Conservation (phyloP, 2,113 vertebrate species). For the Mesocricetus auratus region DNA sequence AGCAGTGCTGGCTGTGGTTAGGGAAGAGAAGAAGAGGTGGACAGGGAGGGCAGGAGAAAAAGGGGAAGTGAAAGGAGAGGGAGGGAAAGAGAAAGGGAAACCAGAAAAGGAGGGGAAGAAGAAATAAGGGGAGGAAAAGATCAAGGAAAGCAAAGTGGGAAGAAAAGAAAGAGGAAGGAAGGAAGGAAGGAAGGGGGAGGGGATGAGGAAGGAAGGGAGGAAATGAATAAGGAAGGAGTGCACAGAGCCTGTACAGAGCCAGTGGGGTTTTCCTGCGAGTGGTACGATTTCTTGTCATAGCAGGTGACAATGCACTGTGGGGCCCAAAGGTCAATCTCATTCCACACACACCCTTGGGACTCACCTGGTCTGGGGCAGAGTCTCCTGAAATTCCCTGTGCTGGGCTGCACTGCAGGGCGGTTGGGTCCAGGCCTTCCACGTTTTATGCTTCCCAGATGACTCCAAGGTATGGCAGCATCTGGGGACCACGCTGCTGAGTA, state of each 20-base stretch:
- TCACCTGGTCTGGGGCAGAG: too few relatives aligned
- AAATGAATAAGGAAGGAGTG: background rate
- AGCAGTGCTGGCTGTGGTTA: background rate
- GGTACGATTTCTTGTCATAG: background rate
- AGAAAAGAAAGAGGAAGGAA: too few relatives aligned
- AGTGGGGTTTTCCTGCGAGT: background rate
- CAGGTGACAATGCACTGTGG: background rate
- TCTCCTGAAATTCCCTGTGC: background rate
- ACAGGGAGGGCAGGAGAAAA: too few relatives aligned
- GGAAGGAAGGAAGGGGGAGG: background rate
- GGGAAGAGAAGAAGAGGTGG: background rate
- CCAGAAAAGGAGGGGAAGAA: background rate
- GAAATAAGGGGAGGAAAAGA: background rate
- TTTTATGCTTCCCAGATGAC: background rate
- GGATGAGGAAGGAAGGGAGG: too few relatives aligned
- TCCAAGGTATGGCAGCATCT: background rate
- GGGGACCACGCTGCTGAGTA: background rate
- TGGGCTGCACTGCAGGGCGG: fast-evolving
- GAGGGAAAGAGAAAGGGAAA: background rate
- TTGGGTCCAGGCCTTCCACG: background rate
- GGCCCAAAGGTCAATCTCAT: background rate
- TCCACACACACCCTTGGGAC: background rate
- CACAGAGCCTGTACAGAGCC: background rate
- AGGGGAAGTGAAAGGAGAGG: background rate
- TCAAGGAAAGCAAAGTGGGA: fast-evolving